phyloP scores from a whole-genome alignment of 2,888 invertebrate genomes.

The Athalia circularis region DNA sequence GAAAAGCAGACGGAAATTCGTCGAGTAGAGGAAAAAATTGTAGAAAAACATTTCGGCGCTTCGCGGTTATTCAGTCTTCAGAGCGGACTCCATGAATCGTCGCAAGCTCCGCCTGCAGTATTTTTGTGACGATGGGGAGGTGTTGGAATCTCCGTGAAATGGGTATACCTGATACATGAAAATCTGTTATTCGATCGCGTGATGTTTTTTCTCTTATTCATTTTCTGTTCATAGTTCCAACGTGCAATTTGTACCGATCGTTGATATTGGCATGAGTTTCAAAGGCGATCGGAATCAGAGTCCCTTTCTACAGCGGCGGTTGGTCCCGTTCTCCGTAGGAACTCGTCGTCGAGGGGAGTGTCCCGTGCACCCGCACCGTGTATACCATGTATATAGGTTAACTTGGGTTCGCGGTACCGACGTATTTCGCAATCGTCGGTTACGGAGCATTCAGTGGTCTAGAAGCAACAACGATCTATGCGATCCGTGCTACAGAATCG shows the following conservation, averaged over 20 bases:
- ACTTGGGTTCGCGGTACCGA: slow-evolving; percentile 53
- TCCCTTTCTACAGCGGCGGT: slow-evolving; percentile 19
- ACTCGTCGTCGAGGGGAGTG: slow-evolving; percentile 2
- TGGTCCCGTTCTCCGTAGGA: slow-evolving; percentile 14
- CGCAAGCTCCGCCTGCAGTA: no score
- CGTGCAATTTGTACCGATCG: not conserved
- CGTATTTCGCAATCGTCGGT: slow-evolving; percentile 58
- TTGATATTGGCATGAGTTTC: not conserved
- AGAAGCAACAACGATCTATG: no score
- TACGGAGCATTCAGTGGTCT: no score
- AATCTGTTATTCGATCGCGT: not conserved
- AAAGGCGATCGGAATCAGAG: slow-evolving; percentile 13
- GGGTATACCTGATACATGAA: no score
- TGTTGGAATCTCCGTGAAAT: no score
- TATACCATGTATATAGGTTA: slow-evolving; percentile 51
- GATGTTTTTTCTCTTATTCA: no score
- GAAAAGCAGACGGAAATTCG: no score
- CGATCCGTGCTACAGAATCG: slow-evolving; percentile 48
- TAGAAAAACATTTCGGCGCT: no score
- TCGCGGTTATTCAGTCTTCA: no score
- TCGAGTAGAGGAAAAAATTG: no score
- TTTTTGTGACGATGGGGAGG: no score
- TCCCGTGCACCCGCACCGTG: slow-evolving; percentile 36
- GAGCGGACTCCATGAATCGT: no score
- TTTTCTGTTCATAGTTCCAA: not conserved